Evolutionary conservation across 2,113 vertebrate species (phyloP), one percentile per base, ranked within the genome.

Genomic region (Urocolius indicus): DNA sequence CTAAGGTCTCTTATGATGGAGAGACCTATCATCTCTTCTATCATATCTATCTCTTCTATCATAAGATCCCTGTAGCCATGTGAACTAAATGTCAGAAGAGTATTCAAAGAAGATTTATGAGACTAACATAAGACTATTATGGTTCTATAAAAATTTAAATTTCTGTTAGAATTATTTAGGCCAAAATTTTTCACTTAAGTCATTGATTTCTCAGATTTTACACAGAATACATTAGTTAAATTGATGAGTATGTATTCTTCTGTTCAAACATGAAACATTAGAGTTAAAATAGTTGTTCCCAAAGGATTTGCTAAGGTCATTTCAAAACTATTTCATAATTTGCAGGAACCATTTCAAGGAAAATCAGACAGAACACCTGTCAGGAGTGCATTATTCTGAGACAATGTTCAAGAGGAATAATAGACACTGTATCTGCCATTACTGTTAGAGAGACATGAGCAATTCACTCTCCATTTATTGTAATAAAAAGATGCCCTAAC

Each of bases 281-380:
- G 20, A 74, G 12, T 15, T 94, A 48, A 82, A 95, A 89, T 22
- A 79, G 48, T 55, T 59, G 38, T 65, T 92, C 55, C 32, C 72
- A n/a, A 58, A 32, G 30, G 38, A 86, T 92, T 89, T 92, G n/a
- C 11, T 48, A 80, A 78, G 85, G 79, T 69, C 34, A 58, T 71
- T 96, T 95, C 86, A 27, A 95, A 87, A 81, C 51, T 72, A 46
- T 73, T 61, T 45, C 32, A 17, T 54, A 75, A 94, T 89, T 92
- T 91, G 3, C n/a, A 65, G 41, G 55, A 85, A 71, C 19, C 8
- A 14, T 26, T 73, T 77, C 61, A 46, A 67, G 65, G 23, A 95
- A 96, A 94, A 84, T 90, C 66, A 38, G 27, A 43, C 27, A 85
- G 71, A 95, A 79, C 29, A 58, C 61, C 83, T 90, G 38, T 41